Base-by-base conservation (phyloP, 92 coral and sea anemone genomes). In the Scolanthus callimorphus region DNA sequence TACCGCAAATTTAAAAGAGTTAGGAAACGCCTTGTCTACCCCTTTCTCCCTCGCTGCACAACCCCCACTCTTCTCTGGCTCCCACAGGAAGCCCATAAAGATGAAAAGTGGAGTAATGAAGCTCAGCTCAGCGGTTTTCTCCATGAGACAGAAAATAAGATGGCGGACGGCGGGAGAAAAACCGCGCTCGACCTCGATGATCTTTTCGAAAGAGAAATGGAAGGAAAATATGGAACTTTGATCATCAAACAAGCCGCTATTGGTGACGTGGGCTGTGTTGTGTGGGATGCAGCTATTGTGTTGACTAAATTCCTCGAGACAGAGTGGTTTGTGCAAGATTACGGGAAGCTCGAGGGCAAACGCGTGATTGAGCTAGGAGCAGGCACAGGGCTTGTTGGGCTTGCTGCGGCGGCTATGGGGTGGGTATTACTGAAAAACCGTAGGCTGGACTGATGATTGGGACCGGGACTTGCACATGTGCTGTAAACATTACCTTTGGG, bases 221-320 rank as follows among this genome's bases (percentile, higher is more conserved):
- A 91, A 60, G 77, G 86, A 19, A 54, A 71, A 39, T 52, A 83
- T 24, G 86, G 85, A 17, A 77, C 39, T 44, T 76, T 91, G 6
- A 58, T 69, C 70, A 87, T 91, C 13, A 78, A 83, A 51, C 97
- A 91, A 61, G 86, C 96, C 20, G 85, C 67, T 29, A 67, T 76
- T 9, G 97, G 97, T 20, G 97, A 91, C 29, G 97, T 86, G 2
- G 90, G 97, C 12, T 91, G 97, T 60, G 97, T 91, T 3, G 96
- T 91, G 24, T 91, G 97, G 97, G 97, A 91, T 57, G 97, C 97
- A 27, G 97, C 97, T n/a, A 69, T 91, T 20, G 97, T 91, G 30
- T 62, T 91, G 25, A 89, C 72, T 24, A 91, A 91, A 64, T 91
- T 86, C 67, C 48, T 91, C 25, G 88, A 87, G 59, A 79, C 86